These are phyloP conservation scores for Varroa destructor DNA, from an alignment of 1,140 invertebrate genomes.

Conservation along the genomic window DNA sequence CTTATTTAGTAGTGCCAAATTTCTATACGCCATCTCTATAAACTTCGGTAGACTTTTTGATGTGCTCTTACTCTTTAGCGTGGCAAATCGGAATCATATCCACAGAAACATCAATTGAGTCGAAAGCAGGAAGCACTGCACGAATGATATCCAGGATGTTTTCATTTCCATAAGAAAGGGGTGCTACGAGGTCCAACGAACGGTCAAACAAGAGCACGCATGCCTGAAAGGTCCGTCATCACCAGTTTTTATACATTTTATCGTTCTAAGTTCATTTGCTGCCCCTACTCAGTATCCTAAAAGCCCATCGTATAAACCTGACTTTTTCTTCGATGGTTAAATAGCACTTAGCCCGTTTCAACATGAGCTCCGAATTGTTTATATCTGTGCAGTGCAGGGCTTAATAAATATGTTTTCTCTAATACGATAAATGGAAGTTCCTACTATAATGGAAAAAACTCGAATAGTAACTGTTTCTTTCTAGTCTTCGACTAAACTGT, in stretches of 20 bases:
- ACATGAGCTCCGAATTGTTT: too few species aligned
- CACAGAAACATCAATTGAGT: constrained; percentile 6
- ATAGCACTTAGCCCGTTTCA: too few species aligned
- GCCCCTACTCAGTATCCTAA: too few species aligned
- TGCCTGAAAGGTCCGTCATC: neutral
- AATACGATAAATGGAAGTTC: neutral
- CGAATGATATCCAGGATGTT: neutral
- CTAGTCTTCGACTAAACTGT: neutral
- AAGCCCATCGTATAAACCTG: too few species aligned
- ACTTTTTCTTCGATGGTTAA: too few species aligned
- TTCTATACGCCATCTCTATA: too few species aligned
- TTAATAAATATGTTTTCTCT: too few species aligned
- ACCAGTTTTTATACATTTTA: too few species aligned
- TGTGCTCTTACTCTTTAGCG: neutral
- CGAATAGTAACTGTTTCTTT: neutral
- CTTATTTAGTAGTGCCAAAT: too few species aligned
- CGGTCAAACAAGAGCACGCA: constrained; percentile 4
- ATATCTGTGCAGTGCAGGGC: too few species aligned
- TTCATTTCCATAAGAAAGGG: constrained; percentile 7
- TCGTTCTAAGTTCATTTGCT: too few species aligned
- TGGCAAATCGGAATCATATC: constrained; percentile 16
- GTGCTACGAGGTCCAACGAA: constrained; percentile 1
- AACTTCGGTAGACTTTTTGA: neutral
- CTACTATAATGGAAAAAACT: neutral
- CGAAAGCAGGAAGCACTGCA: constrained; percentile 5